Evolutionary conservation across 1,140 invertebrate species (phyloP).

Genomic region (Drosophila bocqueti): DNA sequence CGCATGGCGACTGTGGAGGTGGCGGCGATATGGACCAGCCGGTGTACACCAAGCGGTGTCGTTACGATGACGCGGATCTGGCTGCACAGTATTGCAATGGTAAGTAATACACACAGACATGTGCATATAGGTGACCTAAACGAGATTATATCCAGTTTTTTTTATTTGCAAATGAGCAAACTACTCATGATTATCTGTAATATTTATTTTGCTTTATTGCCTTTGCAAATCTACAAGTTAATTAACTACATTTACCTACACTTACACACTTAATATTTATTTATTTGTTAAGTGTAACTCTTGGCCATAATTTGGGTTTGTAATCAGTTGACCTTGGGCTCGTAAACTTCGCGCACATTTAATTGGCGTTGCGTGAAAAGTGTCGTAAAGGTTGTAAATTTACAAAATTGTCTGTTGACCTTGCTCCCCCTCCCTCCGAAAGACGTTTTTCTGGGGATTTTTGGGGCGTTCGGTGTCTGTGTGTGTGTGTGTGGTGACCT

Average conservation of each 20-base stretch:
- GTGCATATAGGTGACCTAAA: not conserved
- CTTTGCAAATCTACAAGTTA: not conserved
- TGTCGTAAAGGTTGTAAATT: constrained; percentile 47
- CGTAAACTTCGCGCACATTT: constrained; percentile 21
- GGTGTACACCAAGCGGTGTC: constrained; percentile 73
- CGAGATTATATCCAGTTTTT: constrained; percentile 6
- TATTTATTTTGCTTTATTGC: not conserved
- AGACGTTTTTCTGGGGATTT: not conserved
- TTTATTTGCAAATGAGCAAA: not conserved
- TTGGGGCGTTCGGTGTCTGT: not conserved
- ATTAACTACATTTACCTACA: not conserved
- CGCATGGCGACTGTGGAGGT: constrained; percentile 16
- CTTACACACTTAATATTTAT: not conserved
- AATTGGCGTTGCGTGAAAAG: constrained; percentile 58
- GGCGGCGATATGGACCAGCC: constrained; percentile 51
- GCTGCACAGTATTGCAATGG: constrained; percentile 82
- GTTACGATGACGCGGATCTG: constrained; percentile 73
- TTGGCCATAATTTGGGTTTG: constrained; percentile 42
- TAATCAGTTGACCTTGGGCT: constrained; percentile 55
- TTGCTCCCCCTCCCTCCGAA: constrained; percentile 2
- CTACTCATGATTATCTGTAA: not conserved
- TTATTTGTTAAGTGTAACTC: constrained; percentile 13
- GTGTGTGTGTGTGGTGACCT: constrained; percentile 19
- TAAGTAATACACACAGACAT: constrained; percentile 26
- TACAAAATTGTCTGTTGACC: constrained; percentile 37